Conservation (phyloP, 2,113 vertebrate species). For the Suncus etruscus region DNA sequence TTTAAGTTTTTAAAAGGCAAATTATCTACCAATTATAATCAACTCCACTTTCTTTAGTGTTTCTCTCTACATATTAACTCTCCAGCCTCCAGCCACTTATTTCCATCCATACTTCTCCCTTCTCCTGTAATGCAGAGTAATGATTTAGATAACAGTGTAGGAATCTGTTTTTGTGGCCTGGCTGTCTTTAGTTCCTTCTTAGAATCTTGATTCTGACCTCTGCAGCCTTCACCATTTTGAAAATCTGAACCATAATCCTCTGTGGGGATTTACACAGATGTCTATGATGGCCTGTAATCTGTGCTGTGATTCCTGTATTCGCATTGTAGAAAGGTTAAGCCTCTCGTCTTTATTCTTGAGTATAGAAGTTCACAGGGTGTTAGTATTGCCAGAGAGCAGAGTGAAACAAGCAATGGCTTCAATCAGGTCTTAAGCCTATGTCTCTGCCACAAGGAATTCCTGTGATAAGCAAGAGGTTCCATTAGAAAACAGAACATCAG, state of each 20-base stretch:
- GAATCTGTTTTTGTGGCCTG: slow-evolving; percentile 58
- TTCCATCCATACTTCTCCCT: slow-evolving; percentile 79
- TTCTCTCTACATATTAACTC: slow-evolving; percentile 79
- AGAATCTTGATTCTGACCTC: slow-evolving; percentile 85
- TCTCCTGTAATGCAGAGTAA: slow-evolving; percentile 75
- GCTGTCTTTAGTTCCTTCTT: slow-evolving; percentile 78
- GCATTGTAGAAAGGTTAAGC: slow-evolving; percentile 87
- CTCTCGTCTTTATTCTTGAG: slow-evolving; percentile 85
- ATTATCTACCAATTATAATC: slow-evolving; percentile 49
- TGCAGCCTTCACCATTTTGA: slow-evolving; percentile 85
- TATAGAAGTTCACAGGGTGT: slow-evolving; percentile 77
- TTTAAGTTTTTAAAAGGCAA: slow-evolving; percentile 27
- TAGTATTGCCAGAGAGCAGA: slow-evolving; percentile 73
- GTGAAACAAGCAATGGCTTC: slow-evolving; percentile 83
- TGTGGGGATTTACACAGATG: slow-evolving; percentile 87
- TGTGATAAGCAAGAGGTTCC: slow-evolving; percentile 81
- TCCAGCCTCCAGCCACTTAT: slow-evolving; percentile 82
- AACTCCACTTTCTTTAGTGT: slow-evolving; percentile 57
- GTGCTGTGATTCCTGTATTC: slow-evolving; percentile 87
- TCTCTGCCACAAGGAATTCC: slow-evolving; percentile 79
- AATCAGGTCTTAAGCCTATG: slow-evolving; percentile 81
- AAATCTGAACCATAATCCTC: slow-evolving; percentile 88
- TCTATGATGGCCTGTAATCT: slow-evolving; percentile 89
- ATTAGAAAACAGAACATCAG: slow-evolving; percentile 77
- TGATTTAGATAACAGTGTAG: slow-evolving; percentile 47